Conservation (phyloP, 2,888 invertebrate genomes). For the Limnephilus marmoratus region DNA sequence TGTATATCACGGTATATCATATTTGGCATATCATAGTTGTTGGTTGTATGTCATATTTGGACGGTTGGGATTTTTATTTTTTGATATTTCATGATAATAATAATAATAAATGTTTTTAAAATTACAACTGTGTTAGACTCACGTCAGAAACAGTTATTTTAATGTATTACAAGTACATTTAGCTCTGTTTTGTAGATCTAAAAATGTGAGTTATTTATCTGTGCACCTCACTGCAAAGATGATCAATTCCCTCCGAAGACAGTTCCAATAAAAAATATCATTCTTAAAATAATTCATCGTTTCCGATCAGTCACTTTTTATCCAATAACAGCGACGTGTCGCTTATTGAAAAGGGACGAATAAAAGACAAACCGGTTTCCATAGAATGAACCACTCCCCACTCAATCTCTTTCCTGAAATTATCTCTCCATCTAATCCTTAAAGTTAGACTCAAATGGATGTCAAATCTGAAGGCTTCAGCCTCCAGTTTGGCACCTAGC, state of each 20-base stretch:
- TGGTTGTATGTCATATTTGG: too few relatives aligned
- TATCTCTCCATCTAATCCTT: neutral
- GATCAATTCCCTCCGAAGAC: neutral
- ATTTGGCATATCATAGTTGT: too few relatives aligned
- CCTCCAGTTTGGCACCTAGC: neutral
- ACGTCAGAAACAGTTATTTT: too few relatives aligned
- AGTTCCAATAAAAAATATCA: neutral
- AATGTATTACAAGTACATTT: too few relatives aligned
- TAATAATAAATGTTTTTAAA: too few relatives aligned
- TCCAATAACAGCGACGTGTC: neutral
- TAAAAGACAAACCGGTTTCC: neutral
- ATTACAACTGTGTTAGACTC: too few relatives aligned
- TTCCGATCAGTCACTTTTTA: neutral
- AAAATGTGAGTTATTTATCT: neutral
- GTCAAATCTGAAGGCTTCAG: conserved; percentile 1
- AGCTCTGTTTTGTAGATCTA: too few relatives aligned
- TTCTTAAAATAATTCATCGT: neutral
- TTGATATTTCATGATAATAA: too few relatives aligned
- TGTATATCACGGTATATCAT: too few relatives aligned
- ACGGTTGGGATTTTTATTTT: too few relatives aligned
- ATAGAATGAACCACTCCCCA: neutral
- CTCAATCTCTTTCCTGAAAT: neutral
- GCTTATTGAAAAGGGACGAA: neutral
- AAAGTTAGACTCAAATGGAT: neutral
- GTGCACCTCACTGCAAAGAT: neutral